phyloP scores from a whole-genome alignment of 1,140 invertebrate species.

The Vollenhovia emeryi region DNA sequence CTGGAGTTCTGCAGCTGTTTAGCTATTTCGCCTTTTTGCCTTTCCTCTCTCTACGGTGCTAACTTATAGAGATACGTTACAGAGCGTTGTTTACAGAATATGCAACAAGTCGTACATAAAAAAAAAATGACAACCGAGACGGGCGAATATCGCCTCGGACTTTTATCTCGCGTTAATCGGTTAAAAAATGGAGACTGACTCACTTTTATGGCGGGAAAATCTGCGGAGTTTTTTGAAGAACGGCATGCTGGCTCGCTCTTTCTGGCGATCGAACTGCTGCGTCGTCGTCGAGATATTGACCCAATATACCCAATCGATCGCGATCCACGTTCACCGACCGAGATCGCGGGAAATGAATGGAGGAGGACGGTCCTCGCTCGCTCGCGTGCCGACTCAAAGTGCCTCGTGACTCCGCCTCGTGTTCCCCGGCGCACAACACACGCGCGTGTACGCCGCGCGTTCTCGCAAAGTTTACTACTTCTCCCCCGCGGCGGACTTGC shows the following conservation, averaged over 20 bases:
- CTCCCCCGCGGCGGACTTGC: slow-evolving; percentile 49
- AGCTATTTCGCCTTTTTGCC: too few species aligned
- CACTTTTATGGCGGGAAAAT: slow-evolving; percentile 81
- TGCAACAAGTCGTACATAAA: too few species aligned
- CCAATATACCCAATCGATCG: neutral
- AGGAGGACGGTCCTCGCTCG: slow-evolving; percentile 43
- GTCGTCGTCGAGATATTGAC: neutral
- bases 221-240: slow-evolving; percentile 82
- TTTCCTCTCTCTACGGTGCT: too few species aligned
- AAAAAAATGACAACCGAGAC: neutral
- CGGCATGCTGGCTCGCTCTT: slow-evolving; percentile 73
- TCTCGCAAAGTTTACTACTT: slow-evolving; percentile 51
- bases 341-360: slow-evolving; percentile 5
- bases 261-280: neutral
- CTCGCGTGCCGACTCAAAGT: slow-evolving; percentile 45
- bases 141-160: too few species aligned
- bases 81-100: too few species aligned
- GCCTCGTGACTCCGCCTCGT: slow-evolving; percentile 36
- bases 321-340: slow-evolving; percentile 11
- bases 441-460: slow-evolving; percentile 19
- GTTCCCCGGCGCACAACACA: slow-evolving; percentile 9
- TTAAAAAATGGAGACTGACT: slow-evolving; percentile 61
- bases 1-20: too few species aligned
- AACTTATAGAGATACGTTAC: too few species aligned
- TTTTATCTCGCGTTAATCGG: neutral